These are phyloP conservation scores for Fratercula arctica DNA, from an alignment of 2,797 vertebrate genomes.

Conservation along the genomic window DNA sequence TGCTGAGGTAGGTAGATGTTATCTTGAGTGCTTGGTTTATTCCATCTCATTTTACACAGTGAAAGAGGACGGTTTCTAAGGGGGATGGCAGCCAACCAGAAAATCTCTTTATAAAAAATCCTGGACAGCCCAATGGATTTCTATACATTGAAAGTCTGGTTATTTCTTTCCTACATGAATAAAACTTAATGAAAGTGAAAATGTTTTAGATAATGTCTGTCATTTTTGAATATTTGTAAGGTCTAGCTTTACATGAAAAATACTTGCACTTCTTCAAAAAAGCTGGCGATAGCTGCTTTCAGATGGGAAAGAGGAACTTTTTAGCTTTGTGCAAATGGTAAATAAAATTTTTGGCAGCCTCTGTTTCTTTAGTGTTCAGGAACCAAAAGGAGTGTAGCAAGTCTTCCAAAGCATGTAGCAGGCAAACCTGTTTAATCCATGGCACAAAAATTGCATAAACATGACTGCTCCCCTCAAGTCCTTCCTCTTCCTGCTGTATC, in stretches of 20 bases:
- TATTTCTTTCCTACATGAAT: background rate
- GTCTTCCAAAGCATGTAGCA: background rate
- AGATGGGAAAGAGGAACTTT: background rate
- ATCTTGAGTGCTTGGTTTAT: slow-evolving; percentile 27
- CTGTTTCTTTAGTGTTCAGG: background rate
- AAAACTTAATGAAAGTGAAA: slow-evolving; percentile 27
- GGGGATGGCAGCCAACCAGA: background rate
- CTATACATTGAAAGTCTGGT: background rate
- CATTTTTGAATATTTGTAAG: background rate
- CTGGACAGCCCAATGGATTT: background rate
- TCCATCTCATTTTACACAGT: background rate
- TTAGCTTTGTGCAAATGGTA: background rate
- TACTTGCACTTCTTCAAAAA: background rate
- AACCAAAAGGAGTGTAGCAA: background rate
- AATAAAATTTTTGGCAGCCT: background rate
- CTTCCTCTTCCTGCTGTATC: background rate
- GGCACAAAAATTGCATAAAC: background rate
- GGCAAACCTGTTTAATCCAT: background rate
- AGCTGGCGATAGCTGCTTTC: background rate
- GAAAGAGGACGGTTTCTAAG: background rate
- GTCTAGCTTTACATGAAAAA: background rate
- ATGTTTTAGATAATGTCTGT: background rate
- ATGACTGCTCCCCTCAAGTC: background rate
- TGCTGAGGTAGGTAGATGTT: slow-evolving; percentile 4
- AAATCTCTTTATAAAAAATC: background rate